Percentiles rank a stretch among this genome's conserved stretches.
Evolutionary conservation across 2,113 vertebrate genomes (phyloP).

Genomic region (mouse (Mus musculus)): GRCm39 chr12:30807501-30808000

Average conservation of each 20-base stretch:
- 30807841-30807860: neutral
- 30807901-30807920: neutral
- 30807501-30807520: neutral
- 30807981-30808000: neutral
- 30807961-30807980: neutral
- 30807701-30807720: neutral
- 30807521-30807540: neutral
- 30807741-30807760: neutral
- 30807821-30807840: neutral
- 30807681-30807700: neutral
- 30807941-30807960: neutral
- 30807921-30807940: neutral
- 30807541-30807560: neutral
- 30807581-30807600: neutral
- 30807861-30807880: neutral
- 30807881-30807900: rapidly evolving
- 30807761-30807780: neutral
- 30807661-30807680: neutral
- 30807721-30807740: neutral
- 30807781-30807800: neutral
- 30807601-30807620: neutral
- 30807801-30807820: neutral
- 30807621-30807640: neutral
- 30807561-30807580: neutral
- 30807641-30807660: neutral